phyloP scores from a whole-genome alignment of 2,888 invertebrate genomes.

The Drosophila glabriapex region DNA sequence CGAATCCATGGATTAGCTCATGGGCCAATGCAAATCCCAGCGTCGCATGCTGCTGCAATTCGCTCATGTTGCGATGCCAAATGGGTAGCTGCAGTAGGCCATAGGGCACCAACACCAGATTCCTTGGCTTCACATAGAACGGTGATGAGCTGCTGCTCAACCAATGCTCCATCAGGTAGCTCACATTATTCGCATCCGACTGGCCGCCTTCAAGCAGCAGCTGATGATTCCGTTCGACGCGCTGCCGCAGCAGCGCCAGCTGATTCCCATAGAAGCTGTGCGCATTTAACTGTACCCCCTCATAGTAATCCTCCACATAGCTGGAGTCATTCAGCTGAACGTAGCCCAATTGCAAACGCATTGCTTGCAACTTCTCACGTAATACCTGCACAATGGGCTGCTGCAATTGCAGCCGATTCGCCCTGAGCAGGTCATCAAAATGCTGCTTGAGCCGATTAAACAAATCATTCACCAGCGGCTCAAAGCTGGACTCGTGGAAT shows the following conservation, averaged over 20 bases:
- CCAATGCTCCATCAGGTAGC: slow-evolving; percentile 70
- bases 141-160: slow-evolving; percentile 81
- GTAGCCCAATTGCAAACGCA: slow-evolving; percentile 81
- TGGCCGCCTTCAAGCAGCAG: slow-evolving; percentile 42
- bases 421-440: slow-evolving; percentile 68
- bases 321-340: slow-evolving; percentile 70
- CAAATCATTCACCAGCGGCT: slow-evolving; percentile 59
- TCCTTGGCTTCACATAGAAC: slow-evolving; percentile 79
- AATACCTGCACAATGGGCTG: slow-evolving; percentile 72
- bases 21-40: slow-evolving; percentile 82
- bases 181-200: slow-evolving; percentile 46
- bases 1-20: slow-evolving; percentile 82
- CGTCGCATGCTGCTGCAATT: slow-evolving; percentile 77
- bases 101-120: slow-evolving; percentile 80
- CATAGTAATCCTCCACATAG: slow-evolving; percentile 74
- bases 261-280: slow-evolving; percentile 82
- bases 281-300: slow-evolving; percentile 61
- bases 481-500: slow-evolving; percentile 68
- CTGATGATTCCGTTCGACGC: slow-evolving; percentile 69
- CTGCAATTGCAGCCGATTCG: slow-evolving; percentile 77
- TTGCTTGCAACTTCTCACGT: slow-evolving; percentile 72
- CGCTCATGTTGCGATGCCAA: slow-evolving; percentile 74
- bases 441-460: slow-evolving; percentile 73
- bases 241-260: slow-evolving; percentile 69
- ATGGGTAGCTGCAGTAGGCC: slow-evolving; percentile 79